Evolutionary conservation across 2,113 vertebrate genomes (phyloP).

Genomic region (Cercopithecus mona): DNA sequence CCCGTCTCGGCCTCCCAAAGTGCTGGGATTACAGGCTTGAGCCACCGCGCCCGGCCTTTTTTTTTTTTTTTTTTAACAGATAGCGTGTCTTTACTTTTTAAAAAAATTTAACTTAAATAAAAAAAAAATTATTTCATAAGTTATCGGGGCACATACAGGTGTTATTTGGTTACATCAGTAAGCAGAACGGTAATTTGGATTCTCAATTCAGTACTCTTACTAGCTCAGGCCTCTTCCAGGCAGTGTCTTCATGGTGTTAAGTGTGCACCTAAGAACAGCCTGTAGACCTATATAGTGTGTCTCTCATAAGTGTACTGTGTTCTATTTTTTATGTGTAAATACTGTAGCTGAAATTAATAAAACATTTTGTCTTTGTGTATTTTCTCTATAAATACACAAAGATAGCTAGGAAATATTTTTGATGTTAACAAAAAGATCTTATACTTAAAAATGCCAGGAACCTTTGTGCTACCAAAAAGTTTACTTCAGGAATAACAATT

Average conservation of each 20-base stretch:
- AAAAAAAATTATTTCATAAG: no score
- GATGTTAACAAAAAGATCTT: background rate
- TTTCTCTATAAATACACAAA: background rate
- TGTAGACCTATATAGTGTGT: background rate
- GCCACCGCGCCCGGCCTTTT: no score
- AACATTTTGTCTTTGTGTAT: background rate
- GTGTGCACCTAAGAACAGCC: background rate
- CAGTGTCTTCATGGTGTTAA: fast-evolving
- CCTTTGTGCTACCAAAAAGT: background rate
- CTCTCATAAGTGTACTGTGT: background rate
- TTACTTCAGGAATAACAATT: background rate
- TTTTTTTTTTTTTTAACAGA: no score
- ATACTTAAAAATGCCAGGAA: background rate
- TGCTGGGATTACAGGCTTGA: no score
- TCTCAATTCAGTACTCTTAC: background rate
- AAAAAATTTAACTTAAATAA: no score
- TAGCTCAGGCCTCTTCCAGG: background rate
- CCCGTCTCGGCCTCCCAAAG: no score
- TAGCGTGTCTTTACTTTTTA: no score
- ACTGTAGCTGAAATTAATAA: background rate
- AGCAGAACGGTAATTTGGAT: background rate
- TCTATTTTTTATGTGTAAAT: background rate
- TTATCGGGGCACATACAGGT: no score
- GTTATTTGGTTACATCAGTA: no score
- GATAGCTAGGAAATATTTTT: background rate